These are phyloP conservation scores for Conchocele bisecta DNA, from an alignment of 2,888 invertebrate genomes.

Conservation along the genomic window DNA sequence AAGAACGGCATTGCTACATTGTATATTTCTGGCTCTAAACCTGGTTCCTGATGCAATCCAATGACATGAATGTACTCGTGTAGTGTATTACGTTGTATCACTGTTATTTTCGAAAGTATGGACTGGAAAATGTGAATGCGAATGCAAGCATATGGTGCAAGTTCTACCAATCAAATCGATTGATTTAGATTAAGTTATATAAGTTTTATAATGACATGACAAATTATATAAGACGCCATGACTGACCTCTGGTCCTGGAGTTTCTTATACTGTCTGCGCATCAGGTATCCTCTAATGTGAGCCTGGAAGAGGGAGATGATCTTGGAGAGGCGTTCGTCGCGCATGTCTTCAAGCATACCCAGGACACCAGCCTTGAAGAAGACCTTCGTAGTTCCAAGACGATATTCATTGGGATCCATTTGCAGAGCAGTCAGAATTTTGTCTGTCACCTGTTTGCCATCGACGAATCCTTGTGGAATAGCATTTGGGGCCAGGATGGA, in stretches of 20 bases:
- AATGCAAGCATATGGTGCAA: too few species aligned
- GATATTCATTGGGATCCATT: constrained; percentile 96
- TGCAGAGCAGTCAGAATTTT: constrained; percentile 84
- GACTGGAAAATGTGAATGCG: too few species aligned
- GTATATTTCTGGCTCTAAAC: too few species aligned
- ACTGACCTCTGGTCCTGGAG: constrained; percentile 96
- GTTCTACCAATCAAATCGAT: too few species aligned
- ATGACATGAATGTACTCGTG: too few species aligned
- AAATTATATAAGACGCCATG: background rate
- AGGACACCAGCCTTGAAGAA: constrained; percentile 99
- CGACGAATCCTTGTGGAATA: constrained; percentile 84
- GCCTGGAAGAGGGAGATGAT: constrained; percentile 96
- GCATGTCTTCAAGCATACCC: constrained; percentile 99
- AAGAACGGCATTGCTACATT: too few species aligned
- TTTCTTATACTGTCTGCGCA: constrained; percentile 93
- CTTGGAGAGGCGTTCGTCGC: constrained; percentile 98
- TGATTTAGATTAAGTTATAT: too few species aligned
- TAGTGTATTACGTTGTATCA: too few species aligned
- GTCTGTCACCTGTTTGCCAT: constrained; percentile 87
- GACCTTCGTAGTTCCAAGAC: constrained; percentile 99
- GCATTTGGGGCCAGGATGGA: constrained; percentile 98
- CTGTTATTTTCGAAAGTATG: too few species aligned
- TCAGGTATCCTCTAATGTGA: constrained; percentile 93
- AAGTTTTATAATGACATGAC: background rate
- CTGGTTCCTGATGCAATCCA: too few species aligned